Evolutionary conservation across 2,888 invertebrate genomes (phyloP).

Genomic region (Clepsis dumicolana): DNA sequence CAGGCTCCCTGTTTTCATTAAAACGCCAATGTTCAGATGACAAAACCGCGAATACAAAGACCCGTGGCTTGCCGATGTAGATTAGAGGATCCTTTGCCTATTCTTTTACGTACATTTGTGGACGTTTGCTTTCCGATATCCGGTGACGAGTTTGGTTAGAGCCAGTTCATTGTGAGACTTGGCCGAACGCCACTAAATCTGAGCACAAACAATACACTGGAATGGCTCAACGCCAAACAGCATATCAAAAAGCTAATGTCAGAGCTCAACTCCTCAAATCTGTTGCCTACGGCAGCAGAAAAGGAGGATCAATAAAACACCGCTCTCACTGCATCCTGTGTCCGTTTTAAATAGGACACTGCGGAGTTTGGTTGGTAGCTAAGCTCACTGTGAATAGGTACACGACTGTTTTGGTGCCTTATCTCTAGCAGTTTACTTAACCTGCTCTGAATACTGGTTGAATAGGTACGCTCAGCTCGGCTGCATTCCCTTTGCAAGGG

Average conservation of each 20-base stretch:
- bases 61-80: slow-evolving; percentile 50
- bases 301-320: slow-evolving; percentile 50
- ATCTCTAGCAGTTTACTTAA: slow-evolving; percentile 70
- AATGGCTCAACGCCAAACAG: slow-evolving; percentile 56
- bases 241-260: slow-evolving; percentile 48
- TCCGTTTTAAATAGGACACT: slow-evolving; percentile 63
- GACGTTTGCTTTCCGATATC: neutral
- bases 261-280: slow-evolving; percentile 47
- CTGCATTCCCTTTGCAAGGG: slow-evolving; percentile 52
- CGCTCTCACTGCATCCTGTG: slow-evolving; percentile 59
- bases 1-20: slow-evolving; percentile 78
- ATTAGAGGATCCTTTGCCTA: slow-evolving; percentile 51
- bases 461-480: slow-evolving; percentile 43
- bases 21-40: slow-evolving; percentile 75
- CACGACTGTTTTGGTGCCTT: slow-evolving; percentile 55
- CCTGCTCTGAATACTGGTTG: slow-evolving; percentile 53
- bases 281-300: neutral
- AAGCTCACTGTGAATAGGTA: slow-evolving; percentile 60
- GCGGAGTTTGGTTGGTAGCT: slow-evolving; percentile 55
- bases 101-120: neutral
- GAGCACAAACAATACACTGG: slow-evolving; percentile 53
- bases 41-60: slow-evolving; percentile 58
- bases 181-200: slow-evolving; percentile 50
- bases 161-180: slow-evolving; percentile 45
- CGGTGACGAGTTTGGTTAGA: slow-evolving; percentile 10